Conservation (phyloP, 1,140 invertebrate genomes). For the Pemphigus obesinymphae region DNA sequence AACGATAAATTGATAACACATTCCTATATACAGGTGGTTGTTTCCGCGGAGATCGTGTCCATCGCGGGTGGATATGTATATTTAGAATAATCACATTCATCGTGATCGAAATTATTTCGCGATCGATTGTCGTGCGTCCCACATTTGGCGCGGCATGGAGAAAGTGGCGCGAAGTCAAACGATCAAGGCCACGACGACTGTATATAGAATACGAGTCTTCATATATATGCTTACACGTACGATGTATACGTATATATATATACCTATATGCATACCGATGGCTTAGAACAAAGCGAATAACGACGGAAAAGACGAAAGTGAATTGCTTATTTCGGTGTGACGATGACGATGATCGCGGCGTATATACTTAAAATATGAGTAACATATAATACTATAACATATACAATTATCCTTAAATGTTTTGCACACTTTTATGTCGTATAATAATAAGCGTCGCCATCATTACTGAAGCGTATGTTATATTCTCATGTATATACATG, state of each 20-base stretch:
- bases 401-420: not conserved
- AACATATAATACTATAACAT: not conserved
- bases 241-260: not conserved
- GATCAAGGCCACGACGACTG: constrained; percentile 26
- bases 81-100: not conserved
- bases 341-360: not conserved
- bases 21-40: too few relatives aligned
- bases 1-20: too few relatives aligned
- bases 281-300: not conserved
- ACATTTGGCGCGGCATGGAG: constrained; percentile 8
- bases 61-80: too few relatives aligned
- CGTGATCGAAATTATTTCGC: constrained; percentile 2
- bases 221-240: not conserved
- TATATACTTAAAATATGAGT: not conserved
- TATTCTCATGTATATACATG: too few relatives aligned
- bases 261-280: not conserved
- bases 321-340: constrained; percentile 10
- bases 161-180: constrained; percentile 31
- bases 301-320: constrained; percentile 28
- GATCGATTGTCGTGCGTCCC: constrained; percentile 31
- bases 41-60: too few relatives aligned
- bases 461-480: too few relatives aligned
- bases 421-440: not conserved
- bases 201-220: too few relatives aligned
- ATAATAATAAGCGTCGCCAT: not conserved